Evolutionary conservation across 53 echinoderm and acorn worm genomes (phyloP), one percentile per base, ranked within the genome.

Genomic region (Mesocentrotus franciscanus): DNA sequence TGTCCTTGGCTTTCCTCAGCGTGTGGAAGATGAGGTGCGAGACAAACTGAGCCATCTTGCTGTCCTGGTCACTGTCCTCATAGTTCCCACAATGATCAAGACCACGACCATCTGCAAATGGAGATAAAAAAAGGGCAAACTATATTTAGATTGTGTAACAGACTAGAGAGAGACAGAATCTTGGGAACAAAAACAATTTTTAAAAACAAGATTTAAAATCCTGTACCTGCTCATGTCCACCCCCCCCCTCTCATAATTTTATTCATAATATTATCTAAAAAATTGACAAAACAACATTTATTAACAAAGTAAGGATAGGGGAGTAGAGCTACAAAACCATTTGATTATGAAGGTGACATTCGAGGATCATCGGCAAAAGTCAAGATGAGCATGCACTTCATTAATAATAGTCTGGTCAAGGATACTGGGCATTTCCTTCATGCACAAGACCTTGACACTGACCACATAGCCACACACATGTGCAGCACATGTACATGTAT

Each of bases 31-130:
- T 89, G 30, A 97, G 81, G 15, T 95, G 92, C 10, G 98, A 96
- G 8, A 98, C 96, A 90, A 95, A 97, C 70, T 97, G 96, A 39
- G 95, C 79, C 96, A 97, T 95, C 96, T 96, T 97, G 22, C 85
- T 94, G 35, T 97, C 98, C 90, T 95, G 93, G 61, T 81, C 81
- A 70, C 75, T 57, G 29, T 93, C 94, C 11, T 93, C 94, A 32
- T 93, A 39, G 61, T 93, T 93, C 29, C 94, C 94, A 60, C 94
- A 93, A 15, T 93, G 81, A 81, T 93, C 94, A 1, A 71, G 64
- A 60, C 81, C 57, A 84, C 84, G 18, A n/a, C 87, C 87, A 87
- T 87, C 87, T 87, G 91, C 70, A 66, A 8, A 57, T 2, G 93
- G 55, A 72, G 71, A 92, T 72, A 74, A 75, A 68, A 62, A 56